Evolutionary conservation across 2,797 vertebrate species (phyloP).

Genomic region (Characodon lateralis): DNA sequence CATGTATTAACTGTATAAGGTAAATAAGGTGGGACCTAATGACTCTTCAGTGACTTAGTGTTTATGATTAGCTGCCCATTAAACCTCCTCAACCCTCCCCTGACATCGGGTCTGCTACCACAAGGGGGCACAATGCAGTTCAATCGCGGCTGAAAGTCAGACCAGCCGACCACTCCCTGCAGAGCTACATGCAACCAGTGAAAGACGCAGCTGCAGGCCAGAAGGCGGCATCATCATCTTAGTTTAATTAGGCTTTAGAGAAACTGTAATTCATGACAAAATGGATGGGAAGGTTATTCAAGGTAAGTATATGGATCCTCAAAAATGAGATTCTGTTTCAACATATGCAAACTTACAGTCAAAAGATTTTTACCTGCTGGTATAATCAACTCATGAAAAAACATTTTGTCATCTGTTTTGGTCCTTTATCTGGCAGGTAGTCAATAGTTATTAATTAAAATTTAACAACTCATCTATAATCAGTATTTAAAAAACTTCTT

Average conservation of each 20-base stretch:
- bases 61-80: conserved; percentile 19
- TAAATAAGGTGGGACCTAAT: conserved; percentile 3
- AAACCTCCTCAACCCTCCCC: conserved; percentile 20
- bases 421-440: not conserved
- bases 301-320: not conserved
- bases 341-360: not conserved
- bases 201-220: conserved; percentile 28
- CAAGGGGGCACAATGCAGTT: conserved; percentile 79
- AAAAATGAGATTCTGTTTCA: not conserved
- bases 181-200: conserved; percentile 35
- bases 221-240: conserved; percentile 13
- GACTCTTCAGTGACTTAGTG: conserved; percentile 29
- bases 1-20: conserved; percentile 6
- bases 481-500: not conserved
- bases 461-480: not conserved
- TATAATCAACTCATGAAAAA: not conserved
- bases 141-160: conserved; percentile 59
- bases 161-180: conserved; percentile 30
- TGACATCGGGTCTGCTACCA: conserved; percentile 61
- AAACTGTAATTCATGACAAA: conserved; percentile 14
- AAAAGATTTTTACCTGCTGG: not conserved
- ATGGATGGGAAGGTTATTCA: conserved; percentile 16
- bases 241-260: conserved; percentile 25
- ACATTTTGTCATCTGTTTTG: no score
- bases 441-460: not conserved